A percentile compares a stretch with the other conserved stretches of the same genome.
phyloP scores from a whole-genome alignment of 2,797 vertebrate genomes.

The Pteropus rufus region DNA sequence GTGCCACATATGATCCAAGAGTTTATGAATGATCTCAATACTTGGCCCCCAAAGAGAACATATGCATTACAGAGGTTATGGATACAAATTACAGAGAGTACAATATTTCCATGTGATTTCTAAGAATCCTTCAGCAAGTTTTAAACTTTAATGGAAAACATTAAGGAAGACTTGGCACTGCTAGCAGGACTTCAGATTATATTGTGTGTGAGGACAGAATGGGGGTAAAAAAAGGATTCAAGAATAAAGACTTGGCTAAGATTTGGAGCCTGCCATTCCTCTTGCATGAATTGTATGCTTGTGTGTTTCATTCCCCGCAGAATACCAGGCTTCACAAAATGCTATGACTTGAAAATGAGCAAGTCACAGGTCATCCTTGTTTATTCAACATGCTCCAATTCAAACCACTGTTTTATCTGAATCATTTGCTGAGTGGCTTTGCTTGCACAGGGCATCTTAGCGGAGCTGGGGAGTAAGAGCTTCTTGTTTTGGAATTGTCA shows the following conservation, averaged over 20 bases:
- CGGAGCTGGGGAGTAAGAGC: background rate
- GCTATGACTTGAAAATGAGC: slow-evolving; percentile 55
- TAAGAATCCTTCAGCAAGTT: slow-evolving; percentile 40
- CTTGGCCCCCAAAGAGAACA: slow-evolving; percentile 38
- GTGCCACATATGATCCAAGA: slow-evolving; percentile 2
- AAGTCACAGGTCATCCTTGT: slow-evolving; percentile 57
- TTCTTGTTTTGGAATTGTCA: slow-evolving; percentile 9
- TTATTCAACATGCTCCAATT: slow-evolving; percentile 51
- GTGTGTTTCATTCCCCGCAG: slow-evolving; percentile 54
- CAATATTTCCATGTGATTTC: background rate
- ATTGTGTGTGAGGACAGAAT: slow-evolving; percentile 39
- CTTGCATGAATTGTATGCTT: slow-evolving; percentile 44
- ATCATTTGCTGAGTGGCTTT: slow-evolving; percentile 52
- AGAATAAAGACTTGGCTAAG: slow-evolving; percentile 58
- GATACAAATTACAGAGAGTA: slow-evolving; percentile 24
- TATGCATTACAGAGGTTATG: slow-evolving; percentile 74
- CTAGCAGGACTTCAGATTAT: slow-evolving; percentile 56
- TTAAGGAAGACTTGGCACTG: slow-evolving; percentile 46
- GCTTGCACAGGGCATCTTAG: background rate
- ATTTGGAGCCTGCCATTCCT: slow-evolving; percentile 29
- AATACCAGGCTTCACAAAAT: slow-evolving; percentile 54
- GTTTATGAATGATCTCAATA: slow-evolving; percentile 58
- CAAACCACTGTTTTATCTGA: slow-evolving; percentile 32
- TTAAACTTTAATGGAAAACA: slow-evolving; percentile 40
- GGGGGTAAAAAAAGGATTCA: background rate